A percentile compares a stretch with the other conserved stretches of the same genome.
Conservation (phyloP, 2,888 invertebrate species). For the Sinhomidia bicolor region DNA sequence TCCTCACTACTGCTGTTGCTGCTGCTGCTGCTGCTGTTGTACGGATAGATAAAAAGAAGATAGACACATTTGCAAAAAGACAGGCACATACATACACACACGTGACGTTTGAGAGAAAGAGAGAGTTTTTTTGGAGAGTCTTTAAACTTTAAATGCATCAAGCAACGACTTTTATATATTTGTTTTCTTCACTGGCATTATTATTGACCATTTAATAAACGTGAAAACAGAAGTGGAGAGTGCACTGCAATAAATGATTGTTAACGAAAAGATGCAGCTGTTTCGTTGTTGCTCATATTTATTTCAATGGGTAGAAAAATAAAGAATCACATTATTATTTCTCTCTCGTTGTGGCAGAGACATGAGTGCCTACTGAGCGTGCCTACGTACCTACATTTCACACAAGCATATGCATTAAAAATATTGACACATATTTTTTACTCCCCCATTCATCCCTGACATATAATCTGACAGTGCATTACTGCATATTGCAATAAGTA, state of each 20-base stretch:
- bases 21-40: no score
- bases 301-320: no score
- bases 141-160: slow-evolving; percentile 17
- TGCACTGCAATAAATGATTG: neutral
- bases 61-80: neutral
- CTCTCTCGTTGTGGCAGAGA: no score
- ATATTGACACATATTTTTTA: slow-evolving; percentile 24
- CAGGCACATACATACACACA: neutral
- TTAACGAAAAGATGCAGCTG: no score
- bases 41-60: no score
- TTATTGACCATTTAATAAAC: slow-evolving; percentile 39
- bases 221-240: slow-evolving; percentile 7
- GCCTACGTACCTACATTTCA: no score
- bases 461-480: neutral
- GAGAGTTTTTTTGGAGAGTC: slow-evolving; percentile 33
- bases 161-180: slow-evolving; percentile 18
- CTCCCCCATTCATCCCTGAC: slow-evolving; percentile 35
- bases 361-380: no score
- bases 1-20: no score
- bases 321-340: no score
- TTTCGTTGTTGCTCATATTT: no score
- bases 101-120: slow-evolving; percentile 44
- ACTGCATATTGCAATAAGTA: neutral
- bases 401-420: no score
- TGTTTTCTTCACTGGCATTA: neutral